Evolutionary conservation across 2,113 vertebrate genomes (phyloP).

Genomic region (Grus americana): DNA sequence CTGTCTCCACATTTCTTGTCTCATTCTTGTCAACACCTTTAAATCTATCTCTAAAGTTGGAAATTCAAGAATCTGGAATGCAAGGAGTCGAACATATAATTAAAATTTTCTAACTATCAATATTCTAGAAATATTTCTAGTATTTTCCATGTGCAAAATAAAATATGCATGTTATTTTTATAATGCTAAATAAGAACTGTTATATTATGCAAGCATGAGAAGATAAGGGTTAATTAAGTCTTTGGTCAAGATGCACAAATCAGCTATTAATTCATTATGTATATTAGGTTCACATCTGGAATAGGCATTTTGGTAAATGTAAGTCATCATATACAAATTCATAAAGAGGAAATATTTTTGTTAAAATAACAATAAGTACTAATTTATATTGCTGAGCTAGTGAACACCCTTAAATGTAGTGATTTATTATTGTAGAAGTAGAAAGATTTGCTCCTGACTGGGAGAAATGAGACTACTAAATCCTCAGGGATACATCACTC

Average conservation of each 20-base stretch:
- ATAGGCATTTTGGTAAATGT: background rate
- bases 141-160: background rate
- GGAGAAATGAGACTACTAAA: background rate
- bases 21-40: background rate
- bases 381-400: background rate
- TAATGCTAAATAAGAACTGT: background rate
- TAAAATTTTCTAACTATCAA: background rate
- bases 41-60: background rate
- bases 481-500: background rate
- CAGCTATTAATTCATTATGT: background rate
- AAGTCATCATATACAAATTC: background rate
- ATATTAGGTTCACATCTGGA: background rate
- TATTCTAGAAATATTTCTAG: background rate
- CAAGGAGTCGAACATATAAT: background rate
- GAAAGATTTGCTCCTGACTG: background rate
- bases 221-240: background rate
- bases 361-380: background rate
- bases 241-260: background rate
- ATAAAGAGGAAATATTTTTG: conserved; percentile 22
- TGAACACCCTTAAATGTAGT: background rate
- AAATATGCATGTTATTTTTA: background rate
- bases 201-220: background rate
- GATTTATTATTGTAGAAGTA: background rate
- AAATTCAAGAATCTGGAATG: background rate
- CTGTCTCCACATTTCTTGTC: background rate